phyloP scores from a whole-genome alignment of 2,797 vertebrate genomes.

The Phrynocephalus guinanensis region DNA sequence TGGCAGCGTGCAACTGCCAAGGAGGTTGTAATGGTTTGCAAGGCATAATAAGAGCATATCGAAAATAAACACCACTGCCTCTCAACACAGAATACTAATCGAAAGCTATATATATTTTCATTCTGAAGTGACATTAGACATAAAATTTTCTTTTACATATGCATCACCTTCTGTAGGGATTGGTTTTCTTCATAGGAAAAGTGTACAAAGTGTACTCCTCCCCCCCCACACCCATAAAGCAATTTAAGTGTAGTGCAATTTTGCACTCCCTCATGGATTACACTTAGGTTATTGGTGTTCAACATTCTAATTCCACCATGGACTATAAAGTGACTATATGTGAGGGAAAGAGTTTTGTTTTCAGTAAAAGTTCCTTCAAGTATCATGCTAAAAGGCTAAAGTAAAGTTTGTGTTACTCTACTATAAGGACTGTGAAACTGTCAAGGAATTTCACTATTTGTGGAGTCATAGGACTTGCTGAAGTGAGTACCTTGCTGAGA shows the following conservation, averaged over 20 bases:
- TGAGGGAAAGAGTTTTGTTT: not conserved
- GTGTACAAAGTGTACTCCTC: not conserved
- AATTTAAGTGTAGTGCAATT: not conserved
- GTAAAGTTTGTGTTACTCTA: not conserved
- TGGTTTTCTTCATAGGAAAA: accelerated
- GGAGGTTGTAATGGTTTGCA: not conserved
- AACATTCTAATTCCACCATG: too few species aligned
- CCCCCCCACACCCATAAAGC: not conserved
- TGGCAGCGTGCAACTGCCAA: not conserved
- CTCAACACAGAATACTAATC: not conserved
- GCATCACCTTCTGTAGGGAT: not conserved
- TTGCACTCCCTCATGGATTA: not conserved
- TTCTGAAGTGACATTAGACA: not conserved
- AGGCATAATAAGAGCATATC: slow-evolving; percentile 2
- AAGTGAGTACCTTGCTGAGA: slow-evolving; percentile 39
- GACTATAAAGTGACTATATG: too few species aligned
- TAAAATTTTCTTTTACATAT: not conserved
- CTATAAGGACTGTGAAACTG: not conserved
- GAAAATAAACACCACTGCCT: not conserved
- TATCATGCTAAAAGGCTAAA: not conserved
- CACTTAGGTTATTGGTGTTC: not conserved
- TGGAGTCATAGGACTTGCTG: not conserved
- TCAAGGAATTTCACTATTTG: slow-evolving; percentile 26
- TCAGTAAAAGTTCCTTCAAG: not conserved
- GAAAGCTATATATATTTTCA: not conserved